Conservation (phyloP, 2,888 invertebrate species). For the Apomyelois bistriatella region DNA sequence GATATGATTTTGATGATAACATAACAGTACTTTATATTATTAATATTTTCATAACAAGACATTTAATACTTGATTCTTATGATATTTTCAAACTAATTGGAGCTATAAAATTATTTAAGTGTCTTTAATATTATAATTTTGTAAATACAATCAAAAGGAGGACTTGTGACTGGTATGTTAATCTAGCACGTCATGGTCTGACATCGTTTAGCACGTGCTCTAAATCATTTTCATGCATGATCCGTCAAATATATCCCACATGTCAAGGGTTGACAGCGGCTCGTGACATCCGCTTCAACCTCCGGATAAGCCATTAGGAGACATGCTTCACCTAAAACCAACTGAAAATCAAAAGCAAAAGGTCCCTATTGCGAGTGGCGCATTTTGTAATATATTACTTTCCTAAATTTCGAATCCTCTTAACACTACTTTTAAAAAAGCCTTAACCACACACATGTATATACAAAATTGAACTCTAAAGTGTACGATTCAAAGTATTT, state of each 20-base stretch:
- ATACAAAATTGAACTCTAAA: slow-evolving; percentile 27
- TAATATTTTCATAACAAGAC: slow-evolving; percentile 35
- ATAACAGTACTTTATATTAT: slow-evolving; percentile 27
- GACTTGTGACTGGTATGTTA: slow-evolving; percentile 21
- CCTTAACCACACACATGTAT: slow-evolving; percentile 29
- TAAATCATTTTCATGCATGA: slow-evolving; percentile 63
- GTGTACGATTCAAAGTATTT: slow-evolving; percentile 29
- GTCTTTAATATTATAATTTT: slow-evolving; percentile 29
- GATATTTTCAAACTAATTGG: slow-evolving; percentile 28
- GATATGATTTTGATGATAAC: slow-evolving; percentile 31
- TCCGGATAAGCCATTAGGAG: slow-evolving; percentile 55
- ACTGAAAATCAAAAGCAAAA: slow-evolving; percentile 30
- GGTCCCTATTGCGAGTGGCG: slow-evolving; percentile 34
- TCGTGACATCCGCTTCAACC: slow-evolving; percentile 65
- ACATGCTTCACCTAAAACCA: slow-evolving; percentile 34
- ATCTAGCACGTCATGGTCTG: slow-evolving; percentile 33
- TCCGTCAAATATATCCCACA: slow-evolving; percentile 68
- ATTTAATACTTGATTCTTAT: slow-evolving; percentile 41
- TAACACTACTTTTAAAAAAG: slow-evolving; percentile 43
- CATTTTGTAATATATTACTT: slow-evolving; percentile 43
- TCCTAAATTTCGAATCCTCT: slow-evolving; percentile 36
- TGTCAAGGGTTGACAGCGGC: slow-evolving; percentile 75
- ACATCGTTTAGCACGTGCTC: slow-evolving; percentile 45
- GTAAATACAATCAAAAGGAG: slow-evolving; percentile 24
- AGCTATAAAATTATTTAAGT: slow-evolving; percentile 26